Percentiles rank a stretch among this genome's conserved stretches.
phyloP scores from a whole-genome alignment of 2,888 invertebrate genomes.

The Drosophila multiciliata region DNA sequence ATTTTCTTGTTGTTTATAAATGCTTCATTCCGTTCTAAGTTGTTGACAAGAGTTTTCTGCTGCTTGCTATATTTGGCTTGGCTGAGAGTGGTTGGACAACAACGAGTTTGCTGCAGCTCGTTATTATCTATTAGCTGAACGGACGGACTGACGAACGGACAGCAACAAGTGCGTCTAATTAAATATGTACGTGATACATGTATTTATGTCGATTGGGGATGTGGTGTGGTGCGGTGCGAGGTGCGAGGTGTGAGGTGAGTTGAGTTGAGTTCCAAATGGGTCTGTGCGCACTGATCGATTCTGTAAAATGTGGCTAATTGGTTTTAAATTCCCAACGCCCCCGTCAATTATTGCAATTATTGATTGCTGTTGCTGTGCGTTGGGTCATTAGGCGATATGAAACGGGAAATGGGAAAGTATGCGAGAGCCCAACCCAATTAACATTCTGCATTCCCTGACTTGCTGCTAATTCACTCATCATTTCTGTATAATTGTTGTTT shows the following conservation, averaged over 20 bases:
- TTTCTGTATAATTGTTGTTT: not conserved
- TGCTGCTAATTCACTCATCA: not conserved
- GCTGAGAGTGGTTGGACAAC: not conserved
- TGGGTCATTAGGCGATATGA: slow-evolving; percentile 17
- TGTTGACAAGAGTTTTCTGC: not conserved
- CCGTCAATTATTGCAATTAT: slow-evolving; percentile 55
- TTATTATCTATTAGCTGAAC: slow-evolving; percentile 13
- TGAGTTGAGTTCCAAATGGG: slow-evolving; percentile 13
- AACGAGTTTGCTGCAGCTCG: slow-evolving; percentile 2
- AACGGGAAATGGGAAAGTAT: slow-evolving; percentile 3
- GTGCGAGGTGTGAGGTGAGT: not conserved
- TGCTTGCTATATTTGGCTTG: not conserved
- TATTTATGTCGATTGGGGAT: not conserved
- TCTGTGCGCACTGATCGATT: slow-evolving; percentile 21
- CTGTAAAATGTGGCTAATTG: slow-evolving; percentile 60
- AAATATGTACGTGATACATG: not conserved
- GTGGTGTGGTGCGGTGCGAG: not conserved
- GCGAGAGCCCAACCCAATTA: not conserved
- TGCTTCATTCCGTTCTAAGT: not conserved
- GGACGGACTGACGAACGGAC: not conserved
- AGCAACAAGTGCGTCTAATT: slow-evolving; percentile 28
- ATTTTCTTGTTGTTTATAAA: not conserved
- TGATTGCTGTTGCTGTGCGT: slow-evolving; percentile 28
- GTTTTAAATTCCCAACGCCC: slow-evolving; percentile 51
- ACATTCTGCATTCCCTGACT: not conserved